phyloP scores from a whole-genome alignment of 2,797 vertebrate species.

The Gymnoscopelus braueri region DNA sequence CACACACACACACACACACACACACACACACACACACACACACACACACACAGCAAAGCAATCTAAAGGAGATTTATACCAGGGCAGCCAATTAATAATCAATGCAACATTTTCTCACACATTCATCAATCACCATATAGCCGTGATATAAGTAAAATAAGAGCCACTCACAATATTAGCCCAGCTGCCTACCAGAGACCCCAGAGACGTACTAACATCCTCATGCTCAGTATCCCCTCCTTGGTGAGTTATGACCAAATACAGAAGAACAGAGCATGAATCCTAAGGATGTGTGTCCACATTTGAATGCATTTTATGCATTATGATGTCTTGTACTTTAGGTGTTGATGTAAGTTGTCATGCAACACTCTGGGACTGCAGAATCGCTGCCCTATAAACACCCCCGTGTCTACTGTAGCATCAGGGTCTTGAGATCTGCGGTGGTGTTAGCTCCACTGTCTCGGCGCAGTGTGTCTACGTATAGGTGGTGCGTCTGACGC shows the following conservation, averaged over 20 bases:
- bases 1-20: neutral
- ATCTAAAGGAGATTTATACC: slow-evolving; percentile 52
- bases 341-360: no score
- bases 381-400: no score
- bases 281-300: no score
- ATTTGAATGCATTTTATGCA: no score
- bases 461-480: no score
- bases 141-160: slow-evolving; percentile 18
- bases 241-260: neutral
- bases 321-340: no score
- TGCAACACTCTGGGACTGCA: no score
- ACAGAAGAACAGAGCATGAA: neutral
- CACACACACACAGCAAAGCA: neutral
- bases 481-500: no score
- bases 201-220: neutral
- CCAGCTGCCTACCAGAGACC: neutral
- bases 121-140: slow-evolving; percentile 55
- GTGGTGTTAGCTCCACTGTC: no score
- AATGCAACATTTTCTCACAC: slow-evolving; percentile 54
- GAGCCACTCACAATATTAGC: slow-evolving; percentile 35
- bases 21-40: neutral
- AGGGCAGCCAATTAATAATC: slow-evolving; percentile 55
- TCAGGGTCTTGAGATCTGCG: no score
- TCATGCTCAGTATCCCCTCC: neutral
- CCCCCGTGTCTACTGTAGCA: no score